Evolutionary conservation across 2,888 invertebrate species (phyloP).

Genomic region (Galeruca laticollis): DNA sequence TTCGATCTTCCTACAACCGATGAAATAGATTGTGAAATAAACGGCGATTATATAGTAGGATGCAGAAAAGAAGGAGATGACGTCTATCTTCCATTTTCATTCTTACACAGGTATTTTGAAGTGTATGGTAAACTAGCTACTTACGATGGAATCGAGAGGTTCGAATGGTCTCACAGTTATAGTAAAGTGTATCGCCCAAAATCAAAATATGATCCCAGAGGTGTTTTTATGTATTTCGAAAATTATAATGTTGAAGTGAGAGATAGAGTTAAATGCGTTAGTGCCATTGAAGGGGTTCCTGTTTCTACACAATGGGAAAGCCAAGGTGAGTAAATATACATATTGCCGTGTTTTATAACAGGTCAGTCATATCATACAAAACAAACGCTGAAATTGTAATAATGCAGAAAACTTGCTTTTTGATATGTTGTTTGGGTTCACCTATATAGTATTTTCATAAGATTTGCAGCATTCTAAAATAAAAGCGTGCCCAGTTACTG

Average conservation of each 20-base stretch:
- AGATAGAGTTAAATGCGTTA: constrained; percentile 91
- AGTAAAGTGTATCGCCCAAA: constrained; percentile 91
- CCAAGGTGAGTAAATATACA: constrained; percentile 93
- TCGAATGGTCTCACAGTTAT: constrained; percentile 96
- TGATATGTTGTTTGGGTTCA: too few species aligned
- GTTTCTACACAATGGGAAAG: constrained; percentile 98
- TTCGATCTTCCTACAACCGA: constrained; percentile 69
- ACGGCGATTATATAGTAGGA: constrained; percentile 77
- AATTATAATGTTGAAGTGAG: constrained; percentile 96
- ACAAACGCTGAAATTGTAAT: too few species aligned
- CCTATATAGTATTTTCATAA: too few species aligned
- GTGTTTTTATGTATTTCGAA: constrained; percentile 96
- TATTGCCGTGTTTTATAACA: too few species aligned
- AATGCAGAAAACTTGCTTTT: too few species aligned
- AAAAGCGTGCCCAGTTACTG: too few species aligned
- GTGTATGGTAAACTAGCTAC: constrained; percentile 88
- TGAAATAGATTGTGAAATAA: constrained; percentile 89
- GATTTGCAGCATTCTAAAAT: too few species aligned
- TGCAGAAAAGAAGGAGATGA: constrained; percentile 73
- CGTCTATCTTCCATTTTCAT: constrained; percentile 92
- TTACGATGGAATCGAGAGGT: constrained; percentile 81
- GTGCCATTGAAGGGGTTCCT: constrained; percentile 93
- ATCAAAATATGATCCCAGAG: constrained; percentile 88
- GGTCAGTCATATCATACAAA: too few species aligned
- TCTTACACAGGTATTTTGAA: constrained; percentile 92